Evolutionary conservation across 2,888 invertebrate genomes (phyloP).

Genomic region (Andrena hattorfiana): DNA sequence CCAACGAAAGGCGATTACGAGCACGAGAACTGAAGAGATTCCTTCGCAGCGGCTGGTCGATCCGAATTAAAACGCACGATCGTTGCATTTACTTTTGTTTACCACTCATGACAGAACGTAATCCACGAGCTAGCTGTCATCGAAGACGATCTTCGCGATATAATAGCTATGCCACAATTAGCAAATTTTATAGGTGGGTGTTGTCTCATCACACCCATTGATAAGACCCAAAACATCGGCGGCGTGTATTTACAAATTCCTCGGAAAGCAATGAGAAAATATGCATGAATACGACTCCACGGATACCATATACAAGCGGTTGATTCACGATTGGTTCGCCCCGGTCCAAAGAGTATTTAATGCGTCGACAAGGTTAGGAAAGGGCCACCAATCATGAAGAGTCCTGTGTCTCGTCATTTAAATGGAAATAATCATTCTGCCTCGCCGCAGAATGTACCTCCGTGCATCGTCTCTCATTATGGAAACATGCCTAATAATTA

Average conservation of each 20-base stretch:
- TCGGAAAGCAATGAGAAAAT: slow-evolving; percentile 48
- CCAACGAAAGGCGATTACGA: slow-evolving; percentile 12
- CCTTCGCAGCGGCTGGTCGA: background rate
- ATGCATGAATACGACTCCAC: slow-evolving; percentile 53
- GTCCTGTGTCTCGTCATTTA: slow-evolving; percentile 67
- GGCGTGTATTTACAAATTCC: slow-evolving; percentile 18
- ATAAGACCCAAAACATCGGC: slow-evolving; percentile 28
- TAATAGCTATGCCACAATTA: slow-evolving; percentile 36
- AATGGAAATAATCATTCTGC: slow-evolving; percentile 66
- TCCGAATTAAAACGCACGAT: slow-evolving; percentile 8
- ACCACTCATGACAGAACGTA: slow-evolving; percentile 1
- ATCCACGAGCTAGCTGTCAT: background rate
- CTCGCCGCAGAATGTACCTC: slow-evolving; percentile 55
- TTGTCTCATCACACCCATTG: slow-evolving; percentile 40
- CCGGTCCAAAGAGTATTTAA: slow-evolving; percentile 30
- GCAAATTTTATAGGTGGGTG: slow-evolving; percentile 49
- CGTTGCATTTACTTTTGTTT: background rate
- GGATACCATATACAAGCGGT: slow-evolving; percentile 24
- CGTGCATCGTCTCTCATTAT: slow-evolving; percentile 62
- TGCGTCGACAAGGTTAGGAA: slow-evolving; percentile 62
- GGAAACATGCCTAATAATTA: slow-evolving; percentile 68
- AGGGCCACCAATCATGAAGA: slow-evolving; percentile 70
- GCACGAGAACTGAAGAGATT: slow-evolving; percentile 16
- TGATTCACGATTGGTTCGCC: slow-evolving; percentile 41
- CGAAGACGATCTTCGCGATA: slow-evolving; percentile 7